Evolutionary conservation across 2,888 invertebrate species (phyloP).

Genomic region (Spodoptera picta): DNA sequence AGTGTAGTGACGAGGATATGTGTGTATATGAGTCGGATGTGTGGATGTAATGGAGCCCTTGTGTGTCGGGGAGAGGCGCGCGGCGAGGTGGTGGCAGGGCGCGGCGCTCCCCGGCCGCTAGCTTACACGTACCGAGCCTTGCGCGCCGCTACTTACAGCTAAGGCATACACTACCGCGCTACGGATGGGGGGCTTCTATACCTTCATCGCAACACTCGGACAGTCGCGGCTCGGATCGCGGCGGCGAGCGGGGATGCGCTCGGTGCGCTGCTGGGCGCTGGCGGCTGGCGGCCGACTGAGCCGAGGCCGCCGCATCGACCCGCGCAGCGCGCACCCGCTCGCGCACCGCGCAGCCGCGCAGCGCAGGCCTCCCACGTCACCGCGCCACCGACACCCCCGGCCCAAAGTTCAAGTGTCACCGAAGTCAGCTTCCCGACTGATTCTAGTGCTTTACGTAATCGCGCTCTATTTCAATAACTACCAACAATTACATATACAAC

Average conservation of each 20-base stretch:
- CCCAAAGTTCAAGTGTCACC: slow-evolving; percentile 65
- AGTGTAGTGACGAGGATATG: slow-evolving; percentile 17
- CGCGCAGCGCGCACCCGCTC: slow-evolving; percentile 32
- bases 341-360: slow-evolving; percentile 36
- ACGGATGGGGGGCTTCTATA: slow-evolving; percentile 77
- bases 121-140: slow-evolving; percentile 76
- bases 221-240: slow-evolving; percentile 65
- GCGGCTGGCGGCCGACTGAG: slow-evolving; percentile 66
- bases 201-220: slow-evolving; percentile 86
- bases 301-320: slow-evolving; percentile 35
- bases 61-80: slow-evolving; percentile 33
- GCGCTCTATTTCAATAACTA: neutral
- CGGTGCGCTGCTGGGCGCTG: slow-evolving; percentile 60
- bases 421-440: slow-evolving; percentile 42
- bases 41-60: slow-evolving; percentile 43
- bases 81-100: slow-evolving; percentile 56
- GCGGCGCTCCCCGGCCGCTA: slow-evolving; percentile 59
- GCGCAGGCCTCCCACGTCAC: slow-evolving; percentile 24
- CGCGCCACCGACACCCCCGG: slow-evolving; percentile 15
- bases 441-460: slow-evolving; percentile 57
- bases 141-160: slow-evolving; percentile 80
- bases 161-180: slow-evolving; percentile 82
- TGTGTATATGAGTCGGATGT: slow-evolving; percentile 25
- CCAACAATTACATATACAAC: too few relatives aligned
- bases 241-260: slow-evolving; percentile 63